Percentiles rank a stretch among this genome's conserved stretches.
Conservation (phyloP, 2,113 vertebrate genomes). For the Chlorocebus sabaeus region DNA sequence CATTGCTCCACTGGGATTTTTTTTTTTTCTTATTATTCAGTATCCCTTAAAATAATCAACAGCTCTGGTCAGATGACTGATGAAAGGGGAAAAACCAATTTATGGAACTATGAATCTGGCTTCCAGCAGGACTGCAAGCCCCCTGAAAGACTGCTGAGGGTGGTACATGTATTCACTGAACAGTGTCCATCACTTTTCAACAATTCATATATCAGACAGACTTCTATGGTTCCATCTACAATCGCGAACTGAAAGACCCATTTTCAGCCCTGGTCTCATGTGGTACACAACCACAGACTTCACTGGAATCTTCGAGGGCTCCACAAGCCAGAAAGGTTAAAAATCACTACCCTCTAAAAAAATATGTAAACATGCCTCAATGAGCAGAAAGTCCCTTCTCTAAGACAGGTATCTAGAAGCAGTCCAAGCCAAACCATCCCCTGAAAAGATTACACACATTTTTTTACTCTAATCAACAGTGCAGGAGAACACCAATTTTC, state of each 20-base stretch:
- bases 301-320: not conserved
- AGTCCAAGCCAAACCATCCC: not conserved
- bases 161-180: too few relatives aligned
- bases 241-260: not conserved
- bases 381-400: not conserved
- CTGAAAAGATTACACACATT: not conserved
- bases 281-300: not conserved
- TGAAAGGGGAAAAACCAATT: not conserved
- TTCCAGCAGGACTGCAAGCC: not conserved
- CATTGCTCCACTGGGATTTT: not conserved
- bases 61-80: not conserved
- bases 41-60: not conserved
- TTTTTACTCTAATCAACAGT: not conserved
- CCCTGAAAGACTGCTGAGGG: not conserved
- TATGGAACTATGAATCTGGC: too few relatives aligned
- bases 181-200: not conserved
- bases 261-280: not conserved
- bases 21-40: not conserved
- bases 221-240: not conserved
- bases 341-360: not conserved
- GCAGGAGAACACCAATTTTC: not conserved
- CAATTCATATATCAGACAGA: not conserved
- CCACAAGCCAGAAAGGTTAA: not conserved
- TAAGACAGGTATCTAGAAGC: not conserved
- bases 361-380: not conserved